These are phyloP conservation scores for Heliconius hortense DNA, from an alignment of 2,888 invertebrate species.

Conservation along the genomic window DNA sequence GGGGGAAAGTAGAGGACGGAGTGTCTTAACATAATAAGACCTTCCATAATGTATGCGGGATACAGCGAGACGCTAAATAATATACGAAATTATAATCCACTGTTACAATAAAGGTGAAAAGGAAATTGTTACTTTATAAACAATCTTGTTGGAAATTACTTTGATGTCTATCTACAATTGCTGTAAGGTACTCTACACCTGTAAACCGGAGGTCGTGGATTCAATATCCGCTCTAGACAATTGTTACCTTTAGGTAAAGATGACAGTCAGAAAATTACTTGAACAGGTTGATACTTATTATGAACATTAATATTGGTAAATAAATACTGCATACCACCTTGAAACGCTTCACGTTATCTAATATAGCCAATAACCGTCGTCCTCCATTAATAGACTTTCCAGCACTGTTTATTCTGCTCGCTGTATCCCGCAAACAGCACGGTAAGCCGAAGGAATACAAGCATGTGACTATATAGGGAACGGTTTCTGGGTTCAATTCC, in stretches of 20 bases:
- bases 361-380: no score
- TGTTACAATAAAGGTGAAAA: neutral
- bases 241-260: neutral
- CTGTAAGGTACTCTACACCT: neutral
- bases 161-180: neutral
- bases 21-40: neutral
- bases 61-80: neutral
- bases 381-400: no score
- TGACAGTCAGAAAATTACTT: neutral
- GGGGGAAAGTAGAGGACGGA: neutral
- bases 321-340: no score
- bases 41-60: neutral
- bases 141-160: neutral
- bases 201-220: neutral
- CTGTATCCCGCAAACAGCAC: no score
- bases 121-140: conserved; percentile 1
- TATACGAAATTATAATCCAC: neutral
- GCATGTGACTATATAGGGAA: no score
- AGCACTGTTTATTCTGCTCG: no score
- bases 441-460: no score
- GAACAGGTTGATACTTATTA: neutral
- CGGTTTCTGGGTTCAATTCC: no score
- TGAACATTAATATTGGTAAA: no score
- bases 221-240: conserved; percentile 12
- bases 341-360: no score